Conservation (phyloP, 2,113 vertebrate genomes). For the Haemorhous mexicanus region DNA sequence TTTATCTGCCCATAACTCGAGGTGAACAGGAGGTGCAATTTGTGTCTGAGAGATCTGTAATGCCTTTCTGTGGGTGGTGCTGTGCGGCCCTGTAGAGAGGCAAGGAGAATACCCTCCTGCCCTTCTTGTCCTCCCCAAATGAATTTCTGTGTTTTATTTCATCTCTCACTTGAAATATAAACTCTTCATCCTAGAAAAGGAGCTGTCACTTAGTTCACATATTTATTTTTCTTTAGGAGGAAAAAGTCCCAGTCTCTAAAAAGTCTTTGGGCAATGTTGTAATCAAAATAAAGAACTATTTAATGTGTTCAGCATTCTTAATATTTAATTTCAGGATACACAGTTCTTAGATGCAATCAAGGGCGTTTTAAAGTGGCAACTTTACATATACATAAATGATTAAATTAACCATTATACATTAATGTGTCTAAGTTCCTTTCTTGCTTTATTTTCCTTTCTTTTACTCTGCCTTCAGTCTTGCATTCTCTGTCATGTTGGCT, state of each 20-base stretch:
- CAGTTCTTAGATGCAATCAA: background rate
- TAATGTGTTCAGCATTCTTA: background rate
- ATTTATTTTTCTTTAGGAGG: background rate
- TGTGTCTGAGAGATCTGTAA: background rate
- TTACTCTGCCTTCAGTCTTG: background rate
- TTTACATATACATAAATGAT: background rate
- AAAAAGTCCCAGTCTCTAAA: background rate
- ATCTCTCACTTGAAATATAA: background rate
- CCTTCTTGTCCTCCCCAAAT: background rate
- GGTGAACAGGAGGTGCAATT: background rate
- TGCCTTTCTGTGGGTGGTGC: background rate
- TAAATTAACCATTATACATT: background rate
- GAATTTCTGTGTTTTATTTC: background rate
- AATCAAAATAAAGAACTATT: background rate
- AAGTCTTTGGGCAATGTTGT: background rate
- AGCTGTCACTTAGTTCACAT: background rate
- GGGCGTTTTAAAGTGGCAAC: background rate
- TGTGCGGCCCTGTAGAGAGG: background rate
- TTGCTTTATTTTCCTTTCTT: background rate
- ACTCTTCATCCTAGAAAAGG: background rate
- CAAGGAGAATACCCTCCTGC: background rate
- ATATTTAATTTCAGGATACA: background rate
- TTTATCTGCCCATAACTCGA: background rate
- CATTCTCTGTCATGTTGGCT: background rate
- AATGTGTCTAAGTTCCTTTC: background rate